phyloP scores from a whole-genome alignment of 2,113 vertebrate genomes.

The Platysteira castanea region DNA sequence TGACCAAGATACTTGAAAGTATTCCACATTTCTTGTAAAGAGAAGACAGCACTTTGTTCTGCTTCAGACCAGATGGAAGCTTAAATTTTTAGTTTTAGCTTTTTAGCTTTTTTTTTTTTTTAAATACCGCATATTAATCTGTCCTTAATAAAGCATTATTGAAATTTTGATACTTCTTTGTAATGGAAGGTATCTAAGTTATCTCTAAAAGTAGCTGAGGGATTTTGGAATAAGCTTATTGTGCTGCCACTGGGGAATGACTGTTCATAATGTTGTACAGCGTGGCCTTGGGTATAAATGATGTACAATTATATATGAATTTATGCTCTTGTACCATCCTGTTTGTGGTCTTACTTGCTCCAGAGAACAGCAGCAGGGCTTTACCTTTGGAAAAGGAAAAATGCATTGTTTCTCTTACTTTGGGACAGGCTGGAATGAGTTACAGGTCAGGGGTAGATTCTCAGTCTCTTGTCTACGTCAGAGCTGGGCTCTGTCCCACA shows the following conservation, averaged over 20 bases:
- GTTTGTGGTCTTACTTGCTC: conserved; percentile 42
- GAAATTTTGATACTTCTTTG: conserved; percentile 36
- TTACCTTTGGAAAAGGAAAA: background rate
- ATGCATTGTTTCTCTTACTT: background rate
- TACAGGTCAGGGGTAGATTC: background rate
- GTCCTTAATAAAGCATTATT: conserved; percentile 77
- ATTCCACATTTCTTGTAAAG: conserved; percentile 69
- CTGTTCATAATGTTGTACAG: conserved; percentile 59
- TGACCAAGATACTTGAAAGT: conserved; percentile 67
- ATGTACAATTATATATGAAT: conserved; percentile 70
- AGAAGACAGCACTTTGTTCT: conserved; percentile 80
- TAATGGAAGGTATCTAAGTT: conserved; percentile 30
- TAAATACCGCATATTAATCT: conserved; percentile 51
- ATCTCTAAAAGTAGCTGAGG: background rate
- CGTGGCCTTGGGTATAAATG: conserved; percentile 7
- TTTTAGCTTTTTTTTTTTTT: conserved; percentile 21
- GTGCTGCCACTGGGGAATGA: conserved; percentile 31
- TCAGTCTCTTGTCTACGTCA: background rate
- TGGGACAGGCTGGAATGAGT: background rate
- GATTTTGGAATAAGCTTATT: conserved; percentile 29
- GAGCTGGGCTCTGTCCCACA: background rate
- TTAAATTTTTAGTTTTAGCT: conserved; percentile 23
- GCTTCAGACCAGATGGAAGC: conserved; percentile 58
- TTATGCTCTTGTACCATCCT: conserved; percentile 9
- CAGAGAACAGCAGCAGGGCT: background rate